Evolutionary conservation across 2,888 invertebrate species (phyloP), one percentile per base, ranked within the genome.

Genomic region (Napeogenes inachia): DNA sequence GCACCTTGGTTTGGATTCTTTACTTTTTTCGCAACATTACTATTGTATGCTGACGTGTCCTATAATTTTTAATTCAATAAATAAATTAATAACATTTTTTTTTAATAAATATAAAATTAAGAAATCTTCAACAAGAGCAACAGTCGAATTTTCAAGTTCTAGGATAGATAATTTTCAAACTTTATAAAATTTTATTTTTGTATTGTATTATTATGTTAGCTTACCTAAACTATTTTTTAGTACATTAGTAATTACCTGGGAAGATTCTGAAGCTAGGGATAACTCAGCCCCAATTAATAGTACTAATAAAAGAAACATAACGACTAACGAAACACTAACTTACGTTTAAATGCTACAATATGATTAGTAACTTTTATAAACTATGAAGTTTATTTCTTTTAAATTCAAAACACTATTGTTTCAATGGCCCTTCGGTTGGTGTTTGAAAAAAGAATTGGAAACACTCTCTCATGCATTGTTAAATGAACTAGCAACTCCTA

Each of bases 401-500:
- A 6, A 71, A 75, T 60, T 68, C 70, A 71, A 75, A 80, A 81
- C 81, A 81, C 66, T 70, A 82, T 82, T 82, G 82, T 82, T 77
- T 63, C 60, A 46, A 60, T 54, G 55, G 54, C 62, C 60, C 32
- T 47, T 56, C 55, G 45, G 56, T 12, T 62, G 64, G 58, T 71
- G 68, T 72, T 72, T 69, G 62, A 68, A 70, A 69, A 70, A 59
- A 54, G 32, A 10, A 35, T 12, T 57, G 35, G 33, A 30, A 42
- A 38, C 42, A 54, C 50, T 53, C 32, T 21, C 45, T 50, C 13
- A 21, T 46, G 46, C n/a, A 57, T 45, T 46, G 45, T 57, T 35
- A 46, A 45, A 64, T 13, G 54, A 10, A 30, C 58, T 45, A 53
- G 38, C 3, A 38, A 38, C 4, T 38, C 5, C 2, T 38, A 5